Evolutionary conservation across 2,113 vertebrate genomes (phyloP).

Genomic region (Chionodraco myersi): DNA sequence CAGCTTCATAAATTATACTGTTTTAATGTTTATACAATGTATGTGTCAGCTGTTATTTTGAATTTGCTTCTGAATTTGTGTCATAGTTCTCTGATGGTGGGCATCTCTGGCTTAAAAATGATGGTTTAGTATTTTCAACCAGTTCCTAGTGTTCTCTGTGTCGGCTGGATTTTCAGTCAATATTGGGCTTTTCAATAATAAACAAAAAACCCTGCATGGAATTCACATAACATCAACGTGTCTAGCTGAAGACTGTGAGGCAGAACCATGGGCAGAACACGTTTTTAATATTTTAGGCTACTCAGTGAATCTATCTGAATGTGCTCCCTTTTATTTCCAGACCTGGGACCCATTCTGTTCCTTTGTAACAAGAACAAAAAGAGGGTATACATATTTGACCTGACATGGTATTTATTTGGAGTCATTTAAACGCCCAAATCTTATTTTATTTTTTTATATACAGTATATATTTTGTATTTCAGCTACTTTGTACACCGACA

Average conservation of each 20-base stretch:
- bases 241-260: slow-evolving; percentile 6
- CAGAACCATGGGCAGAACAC: not conserved
- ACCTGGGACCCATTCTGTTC: not conserved
- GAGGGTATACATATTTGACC: not conserved
- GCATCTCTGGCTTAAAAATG: not conserved
- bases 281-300: not conserved
- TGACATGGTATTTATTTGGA: not conserved
- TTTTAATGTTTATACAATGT: no score
- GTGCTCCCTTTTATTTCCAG: not conserved
- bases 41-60: no score
- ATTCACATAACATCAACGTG: not conserved
- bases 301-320: not conserved
- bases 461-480: no score
- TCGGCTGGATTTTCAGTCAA: not conserved
- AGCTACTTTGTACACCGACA: no score
- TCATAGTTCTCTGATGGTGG: not conserved
- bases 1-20: not conserved
- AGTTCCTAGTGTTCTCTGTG: not conserved
- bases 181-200: not conserved
- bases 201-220: no score
- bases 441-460: no score
- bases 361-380: not conserved
- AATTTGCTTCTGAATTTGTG: not conserved
- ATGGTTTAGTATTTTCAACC: not conserved
- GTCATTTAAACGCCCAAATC: not conserved